These are phyloP conservation scores for Diaprepes abbreviatus DNA, from an alignment of 2,888 invertebrate genomes.

Conservation along the genomic window DNA sequence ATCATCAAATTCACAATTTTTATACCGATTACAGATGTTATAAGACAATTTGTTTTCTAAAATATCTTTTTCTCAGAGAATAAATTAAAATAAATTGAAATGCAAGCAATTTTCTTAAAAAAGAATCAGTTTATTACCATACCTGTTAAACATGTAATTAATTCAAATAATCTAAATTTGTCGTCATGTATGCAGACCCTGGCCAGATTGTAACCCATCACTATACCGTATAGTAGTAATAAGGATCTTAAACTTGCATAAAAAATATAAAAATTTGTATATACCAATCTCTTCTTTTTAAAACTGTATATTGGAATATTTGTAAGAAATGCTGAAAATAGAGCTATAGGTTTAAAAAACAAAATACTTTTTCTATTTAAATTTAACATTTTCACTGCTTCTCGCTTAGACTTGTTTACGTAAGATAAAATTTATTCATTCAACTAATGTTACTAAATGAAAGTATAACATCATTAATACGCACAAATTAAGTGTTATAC, in stretches of 20 bases:
- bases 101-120: too few species aligned
- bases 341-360: neutral
- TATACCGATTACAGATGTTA: too few species aligned
- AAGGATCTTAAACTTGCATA: neutral
- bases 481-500: too few species aligned
- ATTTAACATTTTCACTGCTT: neutral
- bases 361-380: neutral
- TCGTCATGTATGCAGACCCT: neutral
- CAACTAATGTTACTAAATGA: too few species aligned
- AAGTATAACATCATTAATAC: too few species aligned
- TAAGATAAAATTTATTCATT: too few species aligned
- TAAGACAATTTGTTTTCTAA: too few species aligned
- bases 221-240: neutral
- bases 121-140: too few species aligned
- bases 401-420: too few species aligned
- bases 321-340: neutral
- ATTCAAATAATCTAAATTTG: neutral
- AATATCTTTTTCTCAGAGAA: too few species aligned
- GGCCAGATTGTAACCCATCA: neutral
- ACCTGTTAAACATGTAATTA: neutral
- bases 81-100: too few species aligned
- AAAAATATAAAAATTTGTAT: neutral
- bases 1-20: too few species aligned
- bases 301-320: slow-evolving; percentile 6
- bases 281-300: neutral